Conservation (phyloP, 1,140 invertebrate species). For the Brachionus paranguensis region DNA sequence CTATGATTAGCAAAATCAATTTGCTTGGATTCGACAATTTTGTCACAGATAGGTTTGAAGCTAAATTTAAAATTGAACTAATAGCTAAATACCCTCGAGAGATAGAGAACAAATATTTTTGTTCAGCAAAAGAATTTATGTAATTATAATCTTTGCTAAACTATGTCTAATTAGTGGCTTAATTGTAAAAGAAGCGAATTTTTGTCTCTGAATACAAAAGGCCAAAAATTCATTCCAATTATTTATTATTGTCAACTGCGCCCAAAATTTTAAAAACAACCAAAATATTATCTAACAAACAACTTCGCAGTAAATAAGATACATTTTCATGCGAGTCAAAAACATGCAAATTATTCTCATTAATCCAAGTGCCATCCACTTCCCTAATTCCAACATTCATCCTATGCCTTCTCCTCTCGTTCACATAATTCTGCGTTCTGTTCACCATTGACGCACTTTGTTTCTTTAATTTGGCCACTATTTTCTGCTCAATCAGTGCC, state of each 20-base stretch:
- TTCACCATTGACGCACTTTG: neutral
- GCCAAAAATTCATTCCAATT: neutral
- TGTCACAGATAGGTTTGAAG: neutral
- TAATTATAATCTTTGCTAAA: neutral
- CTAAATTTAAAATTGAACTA: neutral
- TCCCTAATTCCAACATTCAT: neutral
- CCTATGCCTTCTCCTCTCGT: neutral
- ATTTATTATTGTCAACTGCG: neutral
- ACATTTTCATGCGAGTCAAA: neutral
- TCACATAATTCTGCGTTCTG: neutral
- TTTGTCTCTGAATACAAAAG: neutral
- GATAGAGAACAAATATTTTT: neutral
- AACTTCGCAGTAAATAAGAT: neutral
- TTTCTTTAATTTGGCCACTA: neutral
- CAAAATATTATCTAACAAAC: conserved; percentile 3
- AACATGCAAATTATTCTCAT: neutral
- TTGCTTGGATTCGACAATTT: neutral
- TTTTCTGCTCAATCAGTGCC: neutral
- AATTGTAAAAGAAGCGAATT: neutral
- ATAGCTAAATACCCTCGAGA: neutral
- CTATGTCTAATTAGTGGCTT: neutral
- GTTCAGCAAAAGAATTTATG: neutral
- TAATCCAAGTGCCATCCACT: neutral
- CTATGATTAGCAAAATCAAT: neutral
- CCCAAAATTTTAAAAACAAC: conserved; percentile 2